Base-by-base conservation (phyloP, 2,113 vertebrate genomes). In the Podocnemis expansa region DNA sequence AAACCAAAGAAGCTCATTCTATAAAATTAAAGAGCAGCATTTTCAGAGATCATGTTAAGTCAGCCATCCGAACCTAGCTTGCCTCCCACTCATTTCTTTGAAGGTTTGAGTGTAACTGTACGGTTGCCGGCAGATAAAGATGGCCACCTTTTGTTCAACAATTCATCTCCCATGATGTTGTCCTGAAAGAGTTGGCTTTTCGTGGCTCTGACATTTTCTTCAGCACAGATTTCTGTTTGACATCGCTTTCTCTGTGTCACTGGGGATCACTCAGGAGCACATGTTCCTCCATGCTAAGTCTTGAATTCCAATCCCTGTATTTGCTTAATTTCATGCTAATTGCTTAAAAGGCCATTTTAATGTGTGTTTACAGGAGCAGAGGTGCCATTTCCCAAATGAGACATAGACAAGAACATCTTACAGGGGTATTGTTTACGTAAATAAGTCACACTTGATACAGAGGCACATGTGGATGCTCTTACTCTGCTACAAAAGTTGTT, bases 201-300 rank as follows among this genome's bases (percentile, higher is more conserved):
- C 43, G 45, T 25, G 96, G 96, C 96, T 95, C 96, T 96, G 90
- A 38, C 31, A 67, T 97, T 94, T 97, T 75, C 96, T 97, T 94
- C 38, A 89, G 94, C 96, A 95, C 88, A 85, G 83, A 84, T 82
- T 94, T 9, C 84, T 94, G 2, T 70, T 93, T 94, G 93, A 96
- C 96, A 90, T 94, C 84, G 8, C 90, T 90, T 94, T 52, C 87
- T 80, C 70, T 24, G 47, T 93, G 52, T 90, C 63, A 21, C n/a
- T 70, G 4, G 38, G 63, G 17, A 38, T 70, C 63, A 70, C 34
- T 22, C 80, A 54, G 88, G 54, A 90, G 17, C 6, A 1, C 55
- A 58, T n/a, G 75, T 96, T 80, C 88, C 91, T 96, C 87, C 78
- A 87, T 95, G 96, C 93, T 85, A 93, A 52, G 90, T 94, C 94